Evolutionary conservation across 1,140 invertebrate genomes (phyloP).

Genomic region (Ips typographus): DNA sequence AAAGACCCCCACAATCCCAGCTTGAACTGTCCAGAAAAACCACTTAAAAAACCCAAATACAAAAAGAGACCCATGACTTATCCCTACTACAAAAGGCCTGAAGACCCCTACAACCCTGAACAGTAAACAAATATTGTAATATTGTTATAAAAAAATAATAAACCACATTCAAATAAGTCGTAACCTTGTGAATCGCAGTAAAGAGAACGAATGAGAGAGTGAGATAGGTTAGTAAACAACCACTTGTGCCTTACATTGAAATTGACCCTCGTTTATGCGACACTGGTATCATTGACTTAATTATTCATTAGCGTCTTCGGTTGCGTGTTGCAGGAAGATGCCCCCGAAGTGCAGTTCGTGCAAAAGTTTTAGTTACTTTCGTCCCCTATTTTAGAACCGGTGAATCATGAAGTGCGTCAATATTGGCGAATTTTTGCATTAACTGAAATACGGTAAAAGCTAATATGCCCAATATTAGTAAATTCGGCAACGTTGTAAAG

Average conservation of each 20-base stretch:
- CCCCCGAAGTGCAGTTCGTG: neutral
- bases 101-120: slow-evolving; percentile 19
- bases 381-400: neutral
- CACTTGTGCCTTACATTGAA: neutral
- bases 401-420: neutral
- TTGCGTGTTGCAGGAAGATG: neutral
- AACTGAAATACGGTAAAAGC: no score
- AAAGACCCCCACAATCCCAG: neutral
- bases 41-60: slow-evolving; percentile 29
- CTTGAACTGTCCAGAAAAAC: slow-evolving; percentile 25
- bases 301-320: neutral
- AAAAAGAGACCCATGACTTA: slow-evolving; percentile 20
- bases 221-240: neutral
- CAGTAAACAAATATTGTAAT: neutral
- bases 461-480: no score
- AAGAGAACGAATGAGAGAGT: neutral
- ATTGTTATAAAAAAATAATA: neutral
- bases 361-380: slow-evolving; percentile 1
- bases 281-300: neutral
- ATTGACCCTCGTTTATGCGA: neutral
- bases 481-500: no score
- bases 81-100: slow-evolving; percentile 21
- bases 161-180: neutral
- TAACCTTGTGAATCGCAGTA: neutral
- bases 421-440: neutral